Base-by-base conservation (phyloP, 2,113 vertebrate species). In the Geococcyx californianus region DNA sequence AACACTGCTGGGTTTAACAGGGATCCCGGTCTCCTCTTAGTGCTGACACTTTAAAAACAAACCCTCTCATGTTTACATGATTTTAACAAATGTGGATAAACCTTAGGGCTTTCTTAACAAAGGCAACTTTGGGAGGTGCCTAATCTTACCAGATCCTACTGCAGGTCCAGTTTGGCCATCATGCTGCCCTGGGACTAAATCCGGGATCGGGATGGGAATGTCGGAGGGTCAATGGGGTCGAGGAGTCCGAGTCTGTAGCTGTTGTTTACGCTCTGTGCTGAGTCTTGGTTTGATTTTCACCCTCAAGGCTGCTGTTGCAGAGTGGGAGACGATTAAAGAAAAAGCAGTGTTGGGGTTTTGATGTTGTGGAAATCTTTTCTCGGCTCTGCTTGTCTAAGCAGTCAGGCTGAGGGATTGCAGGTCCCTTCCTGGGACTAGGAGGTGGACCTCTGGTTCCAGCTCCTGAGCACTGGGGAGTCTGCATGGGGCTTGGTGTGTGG, bases 131-230 rank as follows among this genome's bases (percentile, higher is more conserved):
- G 29, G 84, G 74, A 84, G 72, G n/a, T 80, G 67, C 16, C 33
- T 60, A 42, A 2, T 40, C 40, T 29, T 44, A 20, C 58, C 3
- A 6, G 51, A 4, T 85, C 21, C 4, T 7, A 3, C 40, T 55
- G 14, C 0, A 5, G 9, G 69, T 38, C 34, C 28, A 7, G 24
- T 70, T 68, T n/a, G 56, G 73, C 34, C 3, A 0, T 19, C 3
- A 6, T 0, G 0, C 17, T 76, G 64, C 26, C 21, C 47, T 26
- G 15, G 78, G 49, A 84, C 56, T 60, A 63, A 14, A 54, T 16
- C 13, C 2, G 17, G 49, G n/a, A 18, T 19, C 16, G 15, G 25
- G 18, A 5, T 33, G 49, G 62, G 29, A 26, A 12, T 24, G 16
- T 13, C 3, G 17, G 74, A 72, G 44, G 42, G 21, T 34, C 24